Percentiles rank a stretch among this genome's conserved stretches.
phyloP scores from a whole-genome alignment of 2,888 invertebrate species.

The Eugnorisma glareosa region DNA sequence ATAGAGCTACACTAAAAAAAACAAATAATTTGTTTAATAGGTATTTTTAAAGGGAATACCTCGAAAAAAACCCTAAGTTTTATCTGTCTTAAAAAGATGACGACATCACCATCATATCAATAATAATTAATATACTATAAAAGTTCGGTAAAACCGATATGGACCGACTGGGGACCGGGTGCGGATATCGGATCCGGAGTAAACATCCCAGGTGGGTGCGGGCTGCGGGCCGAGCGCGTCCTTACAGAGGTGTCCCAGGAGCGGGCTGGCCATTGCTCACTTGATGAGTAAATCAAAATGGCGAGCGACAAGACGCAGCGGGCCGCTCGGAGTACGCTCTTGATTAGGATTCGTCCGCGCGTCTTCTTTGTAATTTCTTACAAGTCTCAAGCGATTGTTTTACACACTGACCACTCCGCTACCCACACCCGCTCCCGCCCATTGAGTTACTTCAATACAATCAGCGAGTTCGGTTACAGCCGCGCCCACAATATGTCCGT shows the following conservation, averaged over 20 bases:
- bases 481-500: not conserved
- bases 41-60: not conserved
- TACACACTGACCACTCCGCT: too few species aligned
- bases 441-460: not conserved
- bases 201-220: not conserved
- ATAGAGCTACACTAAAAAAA: not conserved
- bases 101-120: not conserved
- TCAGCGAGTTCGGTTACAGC: not conserved
- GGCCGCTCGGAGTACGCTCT: not conserved
- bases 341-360: too few species aligned
- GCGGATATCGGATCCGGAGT: not conserved
- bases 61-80: not conserved
- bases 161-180: not conserved
- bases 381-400: too few species aligned
- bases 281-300: not conserved
- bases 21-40: not conserved
- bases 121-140: not conserved
- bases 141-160: not conserved
- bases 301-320: not conserved
- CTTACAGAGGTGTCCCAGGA: not conserved
- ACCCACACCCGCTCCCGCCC: too few species aligned
- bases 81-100: not conserved
- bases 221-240: too few species aligned
- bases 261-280: not conserved
- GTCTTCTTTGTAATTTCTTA: not conserved